A percentile compares a stretch with the other conserved stretches of the same genome.
These are phyloP conservation scores for Microplitis deprimator DNA, from an alignment of 2,888 invertebrate species.

Conservation along the genomic window DNA sequence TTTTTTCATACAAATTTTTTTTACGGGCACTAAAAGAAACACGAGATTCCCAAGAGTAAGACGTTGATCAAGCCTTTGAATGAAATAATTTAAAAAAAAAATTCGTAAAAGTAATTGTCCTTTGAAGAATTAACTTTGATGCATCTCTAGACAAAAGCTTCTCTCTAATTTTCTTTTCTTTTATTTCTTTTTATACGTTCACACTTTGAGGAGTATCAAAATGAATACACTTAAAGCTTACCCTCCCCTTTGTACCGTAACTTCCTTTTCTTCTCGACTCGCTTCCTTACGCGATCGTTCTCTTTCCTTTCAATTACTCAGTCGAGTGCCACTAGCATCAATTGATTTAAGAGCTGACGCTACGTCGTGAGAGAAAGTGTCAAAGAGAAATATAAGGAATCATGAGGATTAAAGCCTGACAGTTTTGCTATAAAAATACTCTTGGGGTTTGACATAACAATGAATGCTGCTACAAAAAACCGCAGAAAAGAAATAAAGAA, in stretches of 20 bases:
- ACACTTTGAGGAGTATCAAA: background rate
- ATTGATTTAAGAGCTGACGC: slow-evolving; percentile 57
- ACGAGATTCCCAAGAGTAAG: background rate
- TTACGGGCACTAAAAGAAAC: background rate
- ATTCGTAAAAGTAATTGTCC: slow-evolving; percentile 32
- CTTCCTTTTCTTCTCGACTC: slow-evolving; percentile 22
- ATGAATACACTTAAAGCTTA: background rate
- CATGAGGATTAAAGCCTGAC: slow-evolving; percentile 23
- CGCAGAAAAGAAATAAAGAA: slow-evolving; percentile 34
- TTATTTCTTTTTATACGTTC: background rate
- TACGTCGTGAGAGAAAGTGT: slow-evolving; percentile 39
- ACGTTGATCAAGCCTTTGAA: background rate
- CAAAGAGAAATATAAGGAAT: slow-evolving; percentile 38
- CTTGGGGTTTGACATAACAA: background rate
- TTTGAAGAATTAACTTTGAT: slow-evolving; percentile 32
- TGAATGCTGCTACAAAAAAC: slow-evolving; percentile 17
- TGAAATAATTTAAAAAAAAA: slow-evolving; percentile 11
- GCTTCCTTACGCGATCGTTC: slow-evolving; percentile 42
- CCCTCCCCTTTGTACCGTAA: background rate
- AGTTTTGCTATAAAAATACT: background rate
- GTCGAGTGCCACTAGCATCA: slow-evolving; percentile 49
- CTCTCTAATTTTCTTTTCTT: slow-evolving; percentile 5
- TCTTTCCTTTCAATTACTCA: slow-evolving; percentile 55
- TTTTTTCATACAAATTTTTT: too few species aligned
- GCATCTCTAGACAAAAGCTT: slow-evolving; percentile 1